phyloP scores from a whole-genome alignment of 2,797 vertebrate genomes.

The Gallinago stenura region DNA sequence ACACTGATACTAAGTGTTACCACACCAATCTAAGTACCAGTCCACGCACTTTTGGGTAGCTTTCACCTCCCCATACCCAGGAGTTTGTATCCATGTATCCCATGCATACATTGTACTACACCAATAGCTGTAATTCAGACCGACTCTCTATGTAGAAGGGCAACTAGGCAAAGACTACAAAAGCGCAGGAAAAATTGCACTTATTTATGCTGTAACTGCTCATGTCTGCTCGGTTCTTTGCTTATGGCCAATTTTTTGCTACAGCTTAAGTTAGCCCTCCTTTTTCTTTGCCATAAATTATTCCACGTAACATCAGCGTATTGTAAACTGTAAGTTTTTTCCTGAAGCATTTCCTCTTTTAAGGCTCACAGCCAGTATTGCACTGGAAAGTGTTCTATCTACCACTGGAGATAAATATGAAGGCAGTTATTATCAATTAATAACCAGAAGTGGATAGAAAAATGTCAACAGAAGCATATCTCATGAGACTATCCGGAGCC shows the following conservation, averaged over 20 bases:
- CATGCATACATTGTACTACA: neutral
- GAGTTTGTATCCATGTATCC: neutral
- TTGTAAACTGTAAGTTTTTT: neutral
- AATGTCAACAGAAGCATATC: neutral
- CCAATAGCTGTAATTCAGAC: neutral
- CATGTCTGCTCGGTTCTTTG: neutral
- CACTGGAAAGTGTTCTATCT: neutral
- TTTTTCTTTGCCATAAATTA: neutral
- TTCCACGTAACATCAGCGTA: neutral
- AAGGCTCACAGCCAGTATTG: neutral
- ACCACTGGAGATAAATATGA: neutral
- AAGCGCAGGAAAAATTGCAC: neutral
- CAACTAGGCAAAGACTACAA: neutral
- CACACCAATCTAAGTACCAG: neutral
- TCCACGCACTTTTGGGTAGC: neutral
- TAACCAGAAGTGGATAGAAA: neutral
- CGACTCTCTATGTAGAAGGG: neutral
- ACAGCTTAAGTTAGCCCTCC: neutral
- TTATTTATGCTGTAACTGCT: neutral
- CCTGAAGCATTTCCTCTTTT: neutral
- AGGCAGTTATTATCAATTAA: neutral
- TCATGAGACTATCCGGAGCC: fast-evolving
- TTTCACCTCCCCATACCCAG: neutral
- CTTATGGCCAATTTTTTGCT: neutral
- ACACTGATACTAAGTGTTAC: neutral